Conservation (phyloP, 2,113 vertebrate genomes). For the Struthidea cinerea region DNA sequence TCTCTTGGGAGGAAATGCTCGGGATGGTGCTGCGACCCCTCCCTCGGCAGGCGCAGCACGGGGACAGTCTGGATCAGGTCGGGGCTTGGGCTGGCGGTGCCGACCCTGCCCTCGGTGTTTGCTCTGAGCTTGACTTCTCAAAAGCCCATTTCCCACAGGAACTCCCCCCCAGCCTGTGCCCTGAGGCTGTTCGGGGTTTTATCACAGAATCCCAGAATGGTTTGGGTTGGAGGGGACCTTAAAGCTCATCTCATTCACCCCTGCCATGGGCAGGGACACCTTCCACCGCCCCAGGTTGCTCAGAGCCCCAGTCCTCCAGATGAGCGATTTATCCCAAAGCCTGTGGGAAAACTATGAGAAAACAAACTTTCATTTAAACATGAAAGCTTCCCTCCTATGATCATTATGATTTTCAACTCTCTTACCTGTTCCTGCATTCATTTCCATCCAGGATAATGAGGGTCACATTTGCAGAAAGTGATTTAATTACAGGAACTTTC, state of each 20-base stretch:
- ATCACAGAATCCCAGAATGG: not conserved
- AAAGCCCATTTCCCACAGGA: not conserved
- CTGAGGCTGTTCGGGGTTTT: not conserved
- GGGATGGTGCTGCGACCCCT: not conserved
- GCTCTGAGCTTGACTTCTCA: not conserved
- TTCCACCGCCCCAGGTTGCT: not conserved
- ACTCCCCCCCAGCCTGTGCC: not conserved
- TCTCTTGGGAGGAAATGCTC: rapidly evolving
- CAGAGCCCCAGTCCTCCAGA: not conserved
- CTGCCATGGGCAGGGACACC: not conserved
- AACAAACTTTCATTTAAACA: not conserved
- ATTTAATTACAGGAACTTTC: conserved; percentile 19
- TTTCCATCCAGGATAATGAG: not conserved
- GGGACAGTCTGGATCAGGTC: rapidly evolving
- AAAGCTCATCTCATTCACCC: not conserved
- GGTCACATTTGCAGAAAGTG: not conserved
- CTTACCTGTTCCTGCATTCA: not conserved
- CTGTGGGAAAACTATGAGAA: not conserved
- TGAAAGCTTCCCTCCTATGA: not conserved
- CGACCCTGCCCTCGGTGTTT: not conserved
- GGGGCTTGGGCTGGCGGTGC: not conserved
- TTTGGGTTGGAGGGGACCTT: not conserved
- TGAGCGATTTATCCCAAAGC: not conserved
- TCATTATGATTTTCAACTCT: not conserved
- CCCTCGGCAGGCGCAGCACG: rapidly evolving